Conservation (phyloP, 2,113 vertebrate genomes). For the Halcyon senegalensis region DNA sequence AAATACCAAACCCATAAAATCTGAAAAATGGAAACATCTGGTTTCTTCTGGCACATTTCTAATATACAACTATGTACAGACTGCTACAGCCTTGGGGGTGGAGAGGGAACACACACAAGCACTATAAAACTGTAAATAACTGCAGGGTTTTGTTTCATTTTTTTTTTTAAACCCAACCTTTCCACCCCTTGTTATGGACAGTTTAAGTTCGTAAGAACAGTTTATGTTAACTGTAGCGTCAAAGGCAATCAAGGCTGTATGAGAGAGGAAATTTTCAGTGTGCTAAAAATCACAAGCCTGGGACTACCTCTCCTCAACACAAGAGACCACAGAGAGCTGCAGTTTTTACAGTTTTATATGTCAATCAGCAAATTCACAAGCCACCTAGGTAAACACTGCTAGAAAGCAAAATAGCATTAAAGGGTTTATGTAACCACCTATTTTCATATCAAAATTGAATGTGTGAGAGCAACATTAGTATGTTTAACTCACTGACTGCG, state of each 20-base stretch:
- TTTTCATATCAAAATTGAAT: slow-evolving; percentile 76
- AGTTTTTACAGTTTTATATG: slow-evolving; percentile 79
- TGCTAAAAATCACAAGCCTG: slow-evolving; percentile 35
- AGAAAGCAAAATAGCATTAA: slow-evolving; percentile 80
- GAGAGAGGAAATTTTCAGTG: slow-evolving; percentile 3
- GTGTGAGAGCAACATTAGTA: slow-evolving; percentile 77
- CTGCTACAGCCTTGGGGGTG: slow-evolving; percentile 31
- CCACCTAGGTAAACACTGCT: slow-evolving; percentile 76
- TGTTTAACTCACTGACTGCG: slow-evolving; percentile 76
- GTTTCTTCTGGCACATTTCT: slow-evolving; percentile 64
- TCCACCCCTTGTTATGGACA: slow-evolving; percentile 21
- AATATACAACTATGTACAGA: slow-evolving; percentile 72
- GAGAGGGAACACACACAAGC: slow-evolving; percentile 58
- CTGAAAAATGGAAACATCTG: slow-evolving; percentile 58
- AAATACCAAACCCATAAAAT: slow-evolving; percentile 52
- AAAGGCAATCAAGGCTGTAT: slow-evolving; percentile 29
- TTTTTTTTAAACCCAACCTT: slow-evolving; percentile 49
- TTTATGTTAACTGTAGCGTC: slow-evolving; percentile 23
- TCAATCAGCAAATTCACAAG: slow-evolving; percentile 77
- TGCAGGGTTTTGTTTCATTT: slow-evolving; percentile 6
- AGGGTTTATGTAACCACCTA: slow-evolving; percentile 71
- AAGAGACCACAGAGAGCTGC: slow-evolving; percentile 55
- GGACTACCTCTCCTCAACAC: slow-evolving; percentile 26
- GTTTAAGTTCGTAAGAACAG: slow-evolving; percentile 7
- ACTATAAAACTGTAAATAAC: slow-evolving; percentile 75